Conservation (phyloP, 2,113 vertebrate species). For the Rhegmatorhina hoffmannsi region DNA sequence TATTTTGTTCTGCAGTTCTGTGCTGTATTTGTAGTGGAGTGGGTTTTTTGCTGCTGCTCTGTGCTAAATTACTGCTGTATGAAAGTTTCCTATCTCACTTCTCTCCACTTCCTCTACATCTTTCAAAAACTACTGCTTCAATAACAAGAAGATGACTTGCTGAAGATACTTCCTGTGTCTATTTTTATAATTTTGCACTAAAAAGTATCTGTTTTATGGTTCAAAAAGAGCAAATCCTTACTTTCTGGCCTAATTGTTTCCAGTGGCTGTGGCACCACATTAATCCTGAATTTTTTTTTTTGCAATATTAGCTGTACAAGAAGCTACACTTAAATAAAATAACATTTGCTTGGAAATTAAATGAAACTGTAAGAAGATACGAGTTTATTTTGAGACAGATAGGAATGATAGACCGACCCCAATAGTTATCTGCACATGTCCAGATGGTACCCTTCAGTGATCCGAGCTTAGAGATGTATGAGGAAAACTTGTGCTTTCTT, state of each 20-base stretch:
- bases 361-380: not conserved
- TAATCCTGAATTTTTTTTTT: slow-evolving; percentile 8
- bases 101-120: not conserved
- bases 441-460: not conserved
- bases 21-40: not conserved
- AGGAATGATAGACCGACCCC: not conserved
- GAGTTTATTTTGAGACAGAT: slow-evolving; percentile 28
- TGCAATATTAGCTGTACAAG: slow-evolving; percentile 10
- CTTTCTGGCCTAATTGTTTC: not conserved
- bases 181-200: not conserved
- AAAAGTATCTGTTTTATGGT: not conserved
- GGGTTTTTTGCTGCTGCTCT: not conserved
- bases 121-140: not conserved
- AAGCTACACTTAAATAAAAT: slow-evolving; percentile 2
- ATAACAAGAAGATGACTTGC: not conserved
- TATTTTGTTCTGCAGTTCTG: not conserved
- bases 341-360: not conserved
- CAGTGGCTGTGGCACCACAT: not conserved
- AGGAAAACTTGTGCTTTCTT: slow-evolving; percentile 33
- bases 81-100: not conserved
- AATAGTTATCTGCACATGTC: slow-evolving; percentile 16
- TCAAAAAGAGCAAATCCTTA: not conserved
- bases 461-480: not conserved
- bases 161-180: not conserved
- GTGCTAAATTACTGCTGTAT: not conserved